Base-by-base conservation (phyloP, 2,888 invertebrate species). In the Amblyteles armatorius region DNA sequence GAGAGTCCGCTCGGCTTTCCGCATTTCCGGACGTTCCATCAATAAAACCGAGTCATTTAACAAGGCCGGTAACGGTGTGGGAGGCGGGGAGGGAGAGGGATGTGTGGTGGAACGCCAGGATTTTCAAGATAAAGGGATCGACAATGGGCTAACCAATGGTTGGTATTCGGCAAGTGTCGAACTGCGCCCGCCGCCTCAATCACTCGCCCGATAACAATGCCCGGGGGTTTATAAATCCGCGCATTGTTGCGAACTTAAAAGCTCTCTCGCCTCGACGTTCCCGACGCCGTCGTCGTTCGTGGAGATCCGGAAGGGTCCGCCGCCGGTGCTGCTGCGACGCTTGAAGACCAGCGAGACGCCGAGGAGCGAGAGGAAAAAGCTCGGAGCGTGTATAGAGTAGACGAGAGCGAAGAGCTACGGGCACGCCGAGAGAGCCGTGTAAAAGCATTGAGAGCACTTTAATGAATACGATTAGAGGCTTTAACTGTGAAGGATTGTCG, bases 201-300 rank as follows among this genome's bases (percentile, higher is more conserved):
- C 93, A 92, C 92, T 92, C 90, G 91, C 88, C 78, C 89, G 93
- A 92, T 93, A 93, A 93, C 93, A 93, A 93, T 93, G 90, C 92
- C 90, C 87, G 83, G 90, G 90, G 92, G 91, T 92, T 93, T 93
- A 93, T 93, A 93, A 93, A 93, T 93, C 93, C 93, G 91, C 85
- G 92, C 93, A 93, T 93, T 93, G 93, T 93, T 93, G 93, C 93
- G 91, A 93, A 93, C 92, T 93, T 93, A 92, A 93, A 93, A 93
- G 93, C 92, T 86, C 87, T 87, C 82, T 83, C 79, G 60, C 82
- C 69, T 77, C 82, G 60, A 82, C 60, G 57, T 71, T 74, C 55
- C 69, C 76, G 48, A 40, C 71, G 48, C 57, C 84, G 72, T 60
- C 68, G 79, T 57, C 71, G 77, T 48, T 50, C 44, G 77, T 50